Conservation (phyloP, 2,888 invertebrate genomes). For the Stenodema calcarata region DNA sequence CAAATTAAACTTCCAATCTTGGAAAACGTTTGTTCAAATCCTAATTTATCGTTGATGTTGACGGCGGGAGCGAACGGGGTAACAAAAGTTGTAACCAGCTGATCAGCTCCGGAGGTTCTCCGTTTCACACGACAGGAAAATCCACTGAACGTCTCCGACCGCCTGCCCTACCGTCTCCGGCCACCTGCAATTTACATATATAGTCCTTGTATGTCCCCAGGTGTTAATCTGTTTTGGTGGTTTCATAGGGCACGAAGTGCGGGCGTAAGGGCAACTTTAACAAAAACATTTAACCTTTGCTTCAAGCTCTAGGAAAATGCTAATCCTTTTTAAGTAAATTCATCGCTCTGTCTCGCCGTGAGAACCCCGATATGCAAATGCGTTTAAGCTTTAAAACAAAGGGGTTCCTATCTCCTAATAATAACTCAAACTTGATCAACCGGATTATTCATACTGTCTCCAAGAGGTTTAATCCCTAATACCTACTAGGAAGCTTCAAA, state of each 20-base stretch:
- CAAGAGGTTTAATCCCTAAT: background rate
- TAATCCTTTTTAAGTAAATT: constrained; percentile 32
- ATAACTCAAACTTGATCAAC: constrained; percentile 3
- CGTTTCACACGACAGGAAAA: background rate
- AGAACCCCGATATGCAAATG: constrained; percentile 9
- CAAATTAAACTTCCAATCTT: constrained; percentile 25
- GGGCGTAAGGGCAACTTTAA: background rate
- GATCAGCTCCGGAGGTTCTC: background rate
- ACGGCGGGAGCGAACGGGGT: background rate
- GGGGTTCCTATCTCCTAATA: background rate
- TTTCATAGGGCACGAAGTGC: background rate
- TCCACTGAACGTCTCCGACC: too few species aligned
- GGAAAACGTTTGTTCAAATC: background rate
- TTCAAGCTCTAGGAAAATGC: constrained; percentile 1
- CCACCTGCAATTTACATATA: constrained; percentile 21
- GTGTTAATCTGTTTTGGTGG: constrained; percentile 25
- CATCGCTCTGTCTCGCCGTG: background rate
- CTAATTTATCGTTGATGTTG: background rate
- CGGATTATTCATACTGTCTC: background rate
- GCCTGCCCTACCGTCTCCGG: background rate
- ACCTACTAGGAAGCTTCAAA: background rate
- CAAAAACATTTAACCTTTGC: constrained; percentile 25
- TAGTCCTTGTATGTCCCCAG: constrained; percentile 19
- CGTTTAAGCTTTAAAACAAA: constrained; percentile 12
- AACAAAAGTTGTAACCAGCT: constrained; percentile 7